Percentiles rank a stretch among this genome's conserved stretches.
phyloP scores from a whole-genome alignment of 2,888 invertebrate species.

The Galeopsomyia nigrocyanea region DNA sequence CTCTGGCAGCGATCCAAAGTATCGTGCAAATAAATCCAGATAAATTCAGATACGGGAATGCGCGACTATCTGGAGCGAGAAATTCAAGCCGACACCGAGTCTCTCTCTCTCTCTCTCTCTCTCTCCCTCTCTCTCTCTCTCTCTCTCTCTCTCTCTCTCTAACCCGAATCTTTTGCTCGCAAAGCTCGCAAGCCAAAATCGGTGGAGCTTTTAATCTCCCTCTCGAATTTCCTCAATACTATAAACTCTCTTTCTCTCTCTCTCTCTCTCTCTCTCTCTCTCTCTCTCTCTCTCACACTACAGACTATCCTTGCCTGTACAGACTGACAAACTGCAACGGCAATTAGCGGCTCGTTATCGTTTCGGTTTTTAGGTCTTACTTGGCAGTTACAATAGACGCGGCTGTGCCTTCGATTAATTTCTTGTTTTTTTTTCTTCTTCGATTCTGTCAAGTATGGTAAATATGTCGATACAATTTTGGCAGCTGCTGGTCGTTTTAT shows the following conservation, averaged over 20 bases:
- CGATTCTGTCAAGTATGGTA: too few species aligned
- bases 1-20: constrained; percentile 58
- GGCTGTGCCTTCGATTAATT: too few species aligned
- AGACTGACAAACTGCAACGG: background rate
- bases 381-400: too few species aligned
- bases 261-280: background rate
- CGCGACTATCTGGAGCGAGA: constrained; percentile 59
- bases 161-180: constrained; percentile 50
- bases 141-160: constrained; percentile 6
- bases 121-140: background rate
- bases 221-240: constrained; percentile 40
- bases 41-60: constrained; percentile 56
- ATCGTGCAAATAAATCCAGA: constrained; percentile 59
- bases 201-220: constrained; percentile 25
- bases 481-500: too few species aligned
- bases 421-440: too few species aligned
- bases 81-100: constrained; percentile 53
- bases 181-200: constrained; percentile 34
- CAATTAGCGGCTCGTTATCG: constrained; percentile 15
- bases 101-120: constrained; percentile 6
- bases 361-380: background rate
- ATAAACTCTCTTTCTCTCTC: background rate
- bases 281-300: constrained; percentile 3
- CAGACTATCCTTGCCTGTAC: background rate
- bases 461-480: too few species aligned